Conservation (phyloP, 37 sponge, comb jelly and placozoan genomes). For the Eunapius fragilis region DNA sequence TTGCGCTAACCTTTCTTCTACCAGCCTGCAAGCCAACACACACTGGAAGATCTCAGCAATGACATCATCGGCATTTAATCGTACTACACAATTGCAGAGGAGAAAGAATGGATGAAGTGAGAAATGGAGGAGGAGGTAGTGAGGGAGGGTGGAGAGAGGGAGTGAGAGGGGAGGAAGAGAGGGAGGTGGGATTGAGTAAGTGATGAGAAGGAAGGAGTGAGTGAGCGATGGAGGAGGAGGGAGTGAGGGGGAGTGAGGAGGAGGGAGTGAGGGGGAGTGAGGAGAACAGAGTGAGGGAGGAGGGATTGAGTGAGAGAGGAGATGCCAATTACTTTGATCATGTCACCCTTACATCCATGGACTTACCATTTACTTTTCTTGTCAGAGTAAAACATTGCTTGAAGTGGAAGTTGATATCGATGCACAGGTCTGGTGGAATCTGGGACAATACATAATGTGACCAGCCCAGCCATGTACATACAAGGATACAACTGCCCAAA, state of each 20-base stretch:
- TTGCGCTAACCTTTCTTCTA: slow-evolving; percentile 26
- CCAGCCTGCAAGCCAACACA: slow-evolving; percentile 11
- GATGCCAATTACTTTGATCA: too few species aligned
- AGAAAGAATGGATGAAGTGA: too few species aligned
- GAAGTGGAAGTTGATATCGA: slow-evolving; percentile 43
- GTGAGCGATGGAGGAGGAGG: neutral
- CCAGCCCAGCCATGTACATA: too few species aligned
- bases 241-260: too few species aligned
- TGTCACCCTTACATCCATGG: too few species aligned
- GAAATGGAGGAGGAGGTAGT: too few species aligned
- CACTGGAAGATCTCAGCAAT: slow-evolving; percentile 24
- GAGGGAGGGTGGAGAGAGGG: too few species aligned
- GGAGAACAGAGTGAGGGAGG: too few species aligned
- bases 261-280: too few species aligned
- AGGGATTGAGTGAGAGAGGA: neutral
- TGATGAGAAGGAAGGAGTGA: too few species aligned
- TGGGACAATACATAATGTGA: neutral
- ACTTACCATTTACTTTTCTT: slow-evolving; percentile 30
- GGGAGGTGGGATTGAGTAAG: too few species aligned
- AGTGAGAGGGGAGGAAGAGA: neutral
- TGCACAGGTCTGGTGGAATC: slow-evolving; percentile 18
- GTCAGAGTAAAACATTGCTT: slow-evolving; percentile 24
- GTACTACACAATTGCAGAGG: slow-evolving; percentile 12
- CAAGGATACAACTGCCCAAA: too few species aligned
- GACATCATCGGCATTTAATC: neutral